Conservation (phyloP, 2,888 invertebrate species). For the Cloeon dipterum region DNA sequence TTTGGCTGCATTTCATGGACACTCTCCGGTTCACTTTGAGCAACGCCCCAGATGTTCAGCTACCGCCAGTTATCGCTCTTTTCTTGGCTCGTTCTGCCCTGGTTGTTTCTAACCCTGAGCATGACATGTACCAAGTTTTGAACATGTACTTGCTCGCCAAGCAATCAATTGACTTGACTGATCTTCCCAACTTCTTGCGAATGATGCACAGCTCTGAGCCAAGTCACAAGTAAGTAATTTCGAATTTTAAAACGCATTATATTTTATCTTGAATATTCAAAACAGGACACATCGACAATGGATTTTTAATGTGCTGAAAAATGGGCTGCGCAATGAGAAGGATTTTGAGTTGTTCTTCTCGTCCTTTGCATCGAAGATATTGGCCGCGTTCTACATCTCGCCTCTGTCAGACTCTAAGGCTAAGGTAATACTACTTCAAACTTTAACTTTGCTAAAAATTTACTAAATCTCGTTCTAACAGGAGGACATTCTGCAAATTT, state of each 20-base stretch:
- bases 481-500: constrained; percentile 34
- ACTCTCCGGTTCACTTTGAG: constrained; percentile 37
- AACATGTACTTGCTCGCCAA: constrained; percentile 57
- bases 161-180: constrained; percentile 44
- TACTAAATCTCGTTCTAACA: no score
- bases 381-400: constrained; percentile 45
- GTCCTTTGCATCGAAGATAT: constrained; percentile 50
- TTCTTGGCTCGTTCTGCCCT: constrained; percentile 48
- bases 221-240: constrained; percentile 16
- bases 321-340: constrained; percentile 48
- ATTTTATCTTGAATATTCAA: constrained; percentile 1
- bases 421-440: constrained; percentile 21
- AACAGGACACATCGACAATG: constrained; percentile 41
- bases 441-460: no score
- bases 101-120: constrained; percentile 46
- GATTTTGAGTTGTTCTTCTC: constrained; percentile 53
- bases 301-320: constrained; percentile 49
- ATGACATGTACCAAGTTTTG: constrained; percentile 54
- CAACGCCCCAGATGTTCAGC: constrained; percentile 19
- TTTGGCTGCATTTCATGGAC: constrained; percentile 43
- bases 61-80: constrained; percentile 35
- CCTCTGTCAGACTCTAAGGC: constrained; percentile 33
- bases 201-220: constrained; percentile 61
- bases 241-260: not conserved
- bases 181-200: constrained; percentile 72